These are phyloP conservation scores for Popillia japonica DNA, from an alignment of 1,140 invertebrate species.

Conservation along the genomic window DNA sequence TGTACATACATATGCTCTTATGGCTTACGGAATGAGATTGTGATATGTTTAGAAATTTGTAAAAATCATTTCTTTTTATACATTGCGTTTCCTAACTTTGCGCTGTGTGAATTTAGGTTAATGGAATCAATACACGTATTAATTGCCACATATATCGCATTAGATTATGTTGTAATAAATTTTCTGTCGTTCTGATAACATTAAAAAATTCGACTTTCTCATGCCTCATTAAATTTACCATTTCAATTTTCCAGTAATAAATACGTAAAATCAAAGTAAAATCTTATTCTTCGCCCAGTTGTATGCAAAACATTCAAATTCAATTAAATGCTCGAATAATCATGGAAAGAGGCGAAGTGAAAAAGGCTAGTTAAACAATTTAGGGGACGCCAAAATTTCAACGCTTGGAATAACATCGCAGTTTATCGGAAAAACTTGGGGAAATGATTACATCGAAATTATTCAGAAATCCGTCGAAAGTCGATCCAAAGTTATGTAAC, in stretches of 20 bases:
- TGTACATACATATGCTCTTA: too few species aligned
- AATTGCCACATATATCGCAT: too few species aligned
- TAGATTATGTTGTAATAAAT: too few species aligned
- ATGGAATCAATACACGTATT: too few species aligned
- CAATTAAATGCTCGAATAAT: not conserved
- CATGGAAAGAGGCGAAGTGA: not conserved
- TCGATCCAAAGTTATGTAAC: conserved; percentile 12
- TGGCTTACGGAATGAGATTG: too few species aligned
- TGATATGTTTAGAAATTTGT: too few species aligned
- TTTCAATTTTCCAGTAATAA: not conserved
- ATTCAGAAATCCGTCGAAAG: conserved; percentile 16
- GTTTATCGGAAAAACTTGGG: conserved; percentile 21
- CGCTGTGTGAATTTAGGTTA: too few species aligned
- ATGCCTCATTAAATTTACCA: not conserved
- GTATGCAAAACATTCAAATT: not conserved
- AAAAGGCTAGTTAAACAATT: conserved; percentile 3
- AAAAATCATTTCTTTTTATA: too few species aligned
- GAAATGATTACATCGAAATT: conserved; percentile 26
- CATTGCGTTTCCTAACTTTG: too few species aligned
- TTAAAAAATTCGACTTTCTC: not conserved
- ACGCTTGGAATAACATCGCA: not conserved
- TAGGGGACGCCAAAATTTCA: not conserved
- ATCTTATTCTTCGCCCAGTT: not conserved
- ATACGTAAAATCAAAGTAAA: conserved; percentile 1
- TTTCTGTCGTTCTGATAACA: not conserved